A percentile compares a stretch with the other conserved stretches of the same genome.
These are phyloP conservation scores for Tachystola acroxantha DNA, from an alignment of 2,888 invertebrate genomes.

Conservation along the genomic window DNA sequence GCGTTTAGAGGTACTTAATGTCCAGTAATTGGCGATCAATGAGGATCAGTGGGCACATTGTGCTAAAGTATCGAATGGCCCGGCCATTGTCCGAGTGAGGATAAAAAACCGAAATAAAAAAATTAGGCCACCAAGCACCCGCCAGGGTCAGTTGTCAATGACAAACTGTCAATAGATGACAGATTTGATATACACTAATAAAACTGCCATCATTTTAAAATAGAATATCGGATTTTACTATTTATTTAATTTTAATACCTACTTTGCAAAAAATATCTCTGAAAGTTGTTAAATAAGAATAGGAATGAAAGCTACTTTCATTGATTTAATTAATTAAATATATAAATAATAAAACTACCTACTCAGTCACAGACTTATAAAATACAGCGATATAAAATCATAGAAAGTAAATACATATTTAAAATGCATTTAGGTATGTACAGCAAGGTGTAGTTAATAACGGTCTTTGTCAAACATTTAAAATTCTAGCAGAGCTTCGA, in stretches of 20 bases:
- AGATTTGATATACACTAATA: constrained; percentile 35
- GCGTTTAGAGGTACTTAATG: constrained; percentile 76
- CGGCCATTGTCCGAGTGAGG: constrained; percentile 52
- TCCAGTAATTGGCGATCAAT: constrained; percentile 79
- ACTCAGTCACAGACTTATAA: no score
- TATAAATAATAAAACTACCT: constrained; percentile 8
- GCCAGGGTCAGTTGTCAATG: constrained; percentile 55
- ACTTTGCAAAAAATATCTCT: no score
- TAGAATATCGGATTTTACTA: no score
- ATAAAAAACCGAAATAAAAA: constrained; percentile 53
- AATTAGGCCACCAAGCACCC: constrained; percentile 46
- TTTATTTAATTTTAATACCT: no score
- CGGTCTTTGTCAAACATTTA: constrained; percentile 41
- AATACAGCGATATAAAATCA: no score
- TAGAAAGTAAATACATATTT: no score
- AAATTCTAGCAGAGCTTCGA: constrained; percentile 47
- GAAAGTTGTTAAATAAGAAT: no score
- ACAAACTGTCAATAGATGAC: constrained; percentile 54
- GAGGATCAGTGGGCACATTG: constrained; percentile 78
- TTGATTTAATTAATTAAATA: constrained; percentile 3
- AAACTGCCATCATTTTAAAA: no score
- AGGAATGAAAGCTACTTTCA: no score
- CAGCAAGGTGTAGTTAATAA: constrained; percentile 54
- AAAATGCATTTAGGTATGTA: no score
- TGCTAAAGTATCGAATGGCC: constrained; percentile 61